Evolutionary conservation across 2,888 invertebrate species (phyloP).

Genomic region (Ecliptopera silaceata): DNA sequence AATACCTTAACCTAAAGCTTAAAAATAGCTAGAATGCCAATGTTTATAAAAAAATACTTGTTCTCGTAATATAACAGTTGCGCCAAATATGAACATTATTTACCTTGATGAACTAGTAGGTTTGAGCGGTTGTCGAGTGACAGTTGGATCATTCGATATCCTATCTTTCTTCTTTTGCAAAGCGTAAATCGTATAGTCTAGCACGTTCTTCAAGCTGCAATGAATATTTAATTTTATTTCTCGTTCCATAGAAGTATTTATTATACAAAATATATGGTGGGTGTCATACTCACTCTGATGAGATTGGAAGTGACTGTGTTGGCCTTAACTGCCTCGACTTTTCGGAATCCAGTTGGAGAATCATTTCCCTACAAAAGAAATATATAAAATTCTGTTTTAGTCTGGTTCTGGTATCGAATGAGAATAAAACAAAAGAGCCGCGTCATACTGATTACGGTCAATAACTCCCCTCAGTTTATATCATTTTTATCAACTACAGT

Average conservation of each 20-base stretch:
- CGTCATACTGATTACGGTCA: not conserved
- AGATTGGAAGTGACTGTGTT: conserved; percentile 73
- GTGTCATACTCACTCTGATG: conserved; percentile 31
- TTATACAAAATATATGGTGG: not conserved
- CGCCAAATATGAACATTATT: not conserved
- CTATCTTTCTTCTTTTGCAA: conserved; percentile 33
- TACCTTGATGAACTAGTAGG: conserved; percentile 36
- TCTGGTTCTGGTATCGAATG: not conserved
- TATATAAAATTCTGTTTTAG: not conserved
- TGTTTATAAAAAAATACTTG: no score
- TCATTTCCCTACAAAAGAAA: conserved; percentile 40
- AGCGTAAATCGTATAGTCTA: conserved; percentile 35
- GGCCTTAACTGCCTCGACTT: conserved; percentile 72
- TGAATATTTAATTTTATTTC: conserved; percentile 3
- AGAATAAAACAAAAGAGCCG: not conserved
- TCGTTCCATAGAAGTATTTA: not conserved
- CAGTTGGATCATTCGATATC: conserved; percentile 33
- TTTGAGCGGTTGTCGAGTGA: conserved; percentile 27
- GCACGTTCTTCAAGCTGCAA: conserved; percentile 34
- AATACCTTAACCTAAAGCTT: no score
- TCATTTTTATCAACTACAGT: no score
- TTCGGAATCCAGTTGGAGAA: conserved; percentile 69
- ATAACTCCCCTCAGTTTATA: no score
- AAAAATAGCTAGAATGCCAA: no score
- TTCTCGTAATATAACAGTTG: no score